Evolutionary conservation across 1,140 invertebrate genomes (phyloP).

Genomic region (Danaus melanippus): DNA sequence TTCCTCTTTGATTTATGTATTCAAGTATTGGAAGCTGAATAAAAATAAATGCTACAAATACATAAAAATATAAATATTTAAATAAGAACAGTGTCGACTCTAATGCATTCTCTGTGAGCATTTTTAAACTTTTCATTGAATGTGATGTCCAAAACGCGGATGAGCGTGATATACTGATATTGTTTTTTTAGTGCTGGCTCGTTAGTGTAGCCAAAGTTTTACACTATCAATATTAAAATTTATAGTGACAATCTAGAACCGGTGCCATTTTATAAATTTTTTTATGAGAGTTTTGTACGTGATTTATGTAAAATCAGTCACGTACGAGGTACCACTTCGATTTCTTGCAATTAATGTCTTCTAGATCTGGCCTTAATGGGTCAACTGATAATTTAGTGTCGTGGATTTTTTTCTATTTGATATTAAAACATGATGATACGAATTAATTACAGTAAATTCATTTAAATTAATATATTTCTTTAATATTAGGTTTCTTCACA

Average conservation of each 20-base stretch:
- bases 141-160: slow-evolving; percentile 52
- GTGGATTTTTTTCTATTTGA: not conserved
- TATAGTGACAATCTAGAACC: slow-evolving; percentile 48
- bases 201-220: slow-evolving; percentile 55
- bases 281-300: slow-evolving; percentile 6
- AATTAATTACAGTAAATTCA: slow-evolving; percentile 12
- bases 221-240: slow-evolving; percentile 62
- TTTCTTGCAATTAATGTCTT: slow-evolving; percentile 13
- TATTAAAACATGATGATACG: slow-evolving; percentile 9
- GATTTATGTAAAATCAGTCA: slow-evolving; percentile 15
- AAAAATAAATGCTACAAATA: not conserved
- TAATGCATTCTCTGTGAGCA: slow-evolving; percentile 27
- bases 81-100: slow-evolving; percentile 23
- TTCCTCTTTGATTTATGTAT: too few relatives aligned
- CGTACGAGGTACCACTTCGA: slow-evolving; percentile 7
- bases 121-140: slow-evolving; percentile 54
- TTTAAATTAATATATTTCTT: not conserved
- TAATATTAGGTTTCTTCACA: too few relatives aligned
- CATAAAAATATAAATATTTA: not conserved
- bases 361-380: slow-evolving; percentile 17
- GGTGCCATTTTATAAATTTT: slow-evolving; percentile 33
- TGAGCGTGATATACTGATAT: slow-evolving; percentile 66
- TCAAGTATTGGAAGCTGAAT: not conserved
- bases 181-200: slow-evolving; percentile 56
- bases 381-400: slow-evolving; percentile 13